Percentiles rank a stretch among this genome's conserved stretches.
Conservation (phyloP, 1,140 invertebrate species). For the Diorhabda elongata region DNA sequence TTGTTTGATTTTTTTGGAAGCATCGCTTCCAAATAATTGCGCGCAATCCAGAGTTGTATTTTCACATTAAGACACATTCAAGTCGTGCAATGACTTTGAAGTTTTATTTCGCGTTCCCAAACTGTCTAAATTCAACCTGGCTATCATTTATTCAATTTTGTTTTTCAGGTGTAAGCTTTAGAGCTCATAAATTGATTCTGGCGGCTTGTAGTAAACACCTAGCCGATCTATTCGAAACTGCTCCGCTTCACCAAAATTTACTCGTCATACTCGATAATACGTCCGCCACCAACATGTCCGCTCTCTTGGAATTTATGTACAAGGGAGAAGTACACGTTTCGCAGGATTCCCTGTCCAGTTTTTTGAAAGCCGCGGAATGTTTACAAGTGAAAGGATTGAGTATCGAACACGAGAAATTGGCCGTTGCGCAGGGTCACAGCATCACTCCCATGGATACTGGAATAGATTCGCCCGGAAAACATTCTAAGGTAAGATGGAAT, state of each 20-base stretch:
- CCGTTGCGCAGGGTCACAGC: constrained; percentile 61
- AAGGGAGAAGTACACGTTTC: constrained; percentile 88
- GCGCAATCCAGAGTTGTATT: too few species aligned
- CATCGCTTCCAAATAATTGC: too few species aligned
- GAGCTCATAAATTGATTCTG: constrained; percentile 81
- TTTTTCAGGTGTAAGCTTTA: constrained; percentile 79
- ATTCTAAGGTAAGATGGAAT: constrained; percentile 23
- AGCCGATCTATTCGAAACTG: constrained; percentile 85
- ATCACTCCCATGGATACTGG: constrained; percentile 44
- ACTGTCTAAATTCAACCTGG: too few species aligned
- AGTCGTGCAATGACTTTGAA: too few species aligned
- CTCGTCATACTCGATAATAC: constrained; percentile 86
- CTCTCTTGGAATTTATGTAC: constrained; percentile 89
- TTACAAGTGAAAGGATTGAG: constrained; percentile 79
- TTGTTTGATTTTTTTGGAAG: too few species aligned
- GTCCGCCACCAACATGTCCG: constrained; percentile 81
- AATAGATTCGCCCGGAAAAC: constrained; percentile 34
- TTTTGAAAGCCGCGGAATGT: constrained; percentile 85
- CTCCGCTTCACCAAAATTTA: constrained; percentile 74
- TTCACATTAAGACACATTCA: too few species aligned
- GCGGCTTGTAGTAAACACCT: constrained; percentile 93
- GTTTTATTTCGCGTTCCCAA: too few species aligned
- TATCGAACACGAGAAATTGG: constrained; percentile 71
- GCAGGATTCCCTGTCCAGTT: constrained; percentile 81
- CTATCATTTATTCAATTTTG: constrained; percentile 12